Evolutionary conservation across 1,140 invertebrate genomes (phyloP).

Genomic region (Charaxes varanes): DNA sequence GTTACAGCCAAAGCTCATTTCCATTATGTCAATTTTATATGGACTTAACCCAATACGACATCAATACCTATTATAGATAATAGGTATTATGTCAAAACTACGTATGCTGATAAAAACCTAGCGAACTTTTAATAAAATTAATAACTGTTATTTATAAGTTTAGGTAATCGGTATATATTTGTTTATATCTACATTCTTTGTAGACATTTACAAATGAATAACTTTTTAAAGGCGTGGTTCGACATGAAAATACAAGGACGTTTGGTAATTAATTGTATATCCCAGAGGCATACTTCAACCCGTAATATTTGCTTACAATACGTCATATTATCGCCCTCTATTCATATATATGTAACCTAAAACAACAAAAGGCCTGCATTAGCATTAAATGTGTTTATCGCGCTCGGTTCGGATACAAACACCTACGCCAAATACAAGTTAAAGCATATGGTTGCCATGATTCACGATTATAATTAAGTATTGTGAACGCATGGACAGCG

Average conservation of each 20-base stretch:
- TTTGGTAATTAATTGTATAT: not conserved
- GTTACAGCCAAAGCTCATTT: not conserved
- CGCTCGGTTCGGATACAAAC: conserved; percentile 39
- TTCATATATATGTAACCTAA: not conserved
- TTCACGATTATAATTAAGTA: conserved; percentile 36
- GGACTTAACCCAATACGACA: not conserved
- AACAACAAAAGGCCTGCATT: conserved; percentile 20
- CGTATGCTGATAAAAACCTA: too few species aligned
- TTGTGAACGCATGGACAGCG: conserved; percentile 30
- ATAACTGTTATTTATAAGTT: too few species aligned
- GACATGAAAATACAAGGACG: conserved; percentile 11
- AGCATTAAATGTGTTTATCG: conserved; percentile 38
- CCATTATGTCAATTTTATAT: too few species aligned
- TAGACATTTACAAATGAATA: too few species aligned
- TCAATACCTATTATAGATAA: too few species aligned
- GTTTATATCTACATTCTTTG: too few species aligned
- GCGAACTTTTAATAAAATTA: too few species aligned
- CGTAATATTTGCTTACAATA: too few species aligned
- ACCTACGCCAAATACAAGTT: conserved; percentile 34
- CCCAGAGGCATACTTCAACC: too few species aligned
- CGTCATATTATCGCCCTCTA: not conserved
- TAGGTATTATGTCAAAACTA: too few species aligned
- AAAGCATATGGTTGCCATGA: conserved; percentile 18
- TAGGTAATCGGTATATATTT: too few species aligned
- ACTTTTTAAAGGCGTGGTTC: conserved; percentile 7